phyloP scores from a whole-genome alignment of 2,113 vertebrate species.

The Orthochromis indermauri region DNA sequence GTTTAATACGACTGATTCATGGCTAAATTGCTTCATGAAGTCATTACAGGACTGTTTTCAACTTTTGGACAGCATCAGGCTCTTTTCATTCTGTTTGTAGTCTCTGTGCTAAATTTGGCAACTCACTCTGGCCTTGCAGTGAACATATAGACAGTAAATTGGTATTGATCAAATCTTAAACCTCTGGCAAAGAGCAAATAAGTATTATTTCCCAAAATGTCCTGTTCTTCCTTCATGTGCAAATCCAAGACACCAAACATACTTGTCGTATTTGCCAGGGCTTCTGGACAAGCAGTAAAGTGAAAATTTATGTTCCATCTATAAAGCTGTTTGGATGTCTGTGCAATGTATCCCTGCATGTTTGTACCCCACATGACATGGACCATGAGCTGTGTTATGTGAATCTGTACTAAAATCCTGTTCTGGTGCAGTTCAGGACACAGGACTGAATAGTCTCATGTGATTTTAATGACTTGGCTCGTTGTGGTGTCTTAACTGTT shows the following conservation, averaged over 20 bases:
- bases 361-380: not conserved
- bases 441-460: not conserved
- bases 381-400: not conserved
- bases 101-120: not conserved
- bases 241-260: not conserved
- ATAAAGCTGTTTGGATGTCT: not conserved
- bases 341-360: constrained; percentile 6
- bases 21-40: not conserved
- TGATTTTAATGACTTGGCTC: not conserved
- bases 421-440: not conserved
- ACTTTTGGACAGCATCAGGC: not conserved
- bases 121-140: not conserved
- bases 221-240: not conserved
- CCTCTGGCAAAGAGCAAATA: not conserved
- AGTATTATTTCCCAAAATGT: not conserved
- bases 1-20: not conserved
- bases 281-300: not conserved
- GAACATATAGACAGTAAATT: not conserved
- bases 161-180: not conserved
- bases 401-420: not conserved
- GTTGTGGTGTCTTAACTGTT: not conserved
- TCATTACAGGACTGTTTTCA: fast-evolving
- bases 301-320: not conserved
- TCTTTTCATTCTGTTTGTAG: not conserved
- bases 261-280: not conserved